A percentile compares a stretch with the other conserved stretches of the same genome.
phyloP scores from a whole-genome alignment of 2,113 vertebrate species.

The Gopherus flavomarginatus region DNA sequence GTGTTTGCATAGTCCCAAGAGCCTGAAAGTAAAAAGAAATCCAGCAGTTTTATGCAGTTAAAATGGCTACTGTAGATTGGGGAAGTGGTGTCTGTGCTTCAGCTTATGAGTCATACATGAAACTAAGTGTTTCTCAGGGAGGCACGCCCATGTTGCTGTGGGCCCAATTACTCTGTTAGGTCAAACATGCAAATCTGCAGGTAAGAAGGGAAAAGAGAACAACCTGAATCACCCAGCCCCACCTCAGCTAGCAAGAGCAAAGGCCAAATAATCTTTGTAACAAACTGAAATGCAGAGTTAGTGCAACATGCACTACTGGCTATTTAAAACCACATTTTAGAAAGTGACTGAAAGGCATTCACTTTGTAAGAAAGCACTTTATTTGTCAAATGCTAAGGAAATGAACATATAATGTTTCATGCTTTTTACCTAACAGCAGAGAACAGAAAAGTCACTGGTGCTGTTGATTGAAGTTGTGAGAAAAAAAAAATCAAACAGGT shows the following conservation, averaged over 20 bases:
- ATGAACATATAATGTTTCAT: neutral
- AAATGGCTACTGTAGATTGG: slow-evolving; percentile 83
- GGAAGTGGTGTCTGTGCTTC: slow-evolving; percentile 82
- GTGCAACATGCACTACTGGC: neutral
- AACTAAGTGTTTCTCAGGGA: slow-evolving; percentile 78
- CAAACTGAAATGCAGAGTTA: neutral
- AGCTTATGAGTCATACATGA: slow-evolving; percentile 83
- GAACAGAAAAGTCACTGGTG: neutral
- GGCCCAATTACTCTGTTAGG: slow-evolving; percentile 78
- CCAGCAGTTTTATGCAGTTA: slow-evolving; percentile 75
- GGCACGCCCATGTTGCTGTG: slow-evolving; percentile 80
- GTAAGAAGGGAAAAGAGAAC: slow-evolving; percentile 40
- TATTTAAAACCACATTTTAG: neutral
- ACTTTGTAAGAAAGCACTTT: neutral
- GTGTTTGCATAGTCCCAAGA: slow-evolving; percentile 47
- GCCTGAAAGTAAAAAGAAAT: slow-evolving; percentile 67
- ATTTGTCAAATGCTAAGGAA: neutral
- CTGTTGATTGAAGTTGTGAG: neutral
- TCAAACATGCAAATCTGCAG: slow-evolving; percentile 80
- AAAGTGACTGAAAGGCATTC: neutral
- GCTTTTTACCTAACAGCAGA: neutral
- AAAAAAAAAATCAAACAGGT: neutral
- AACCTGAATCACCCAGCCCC: slow-evolving; percentile 13
- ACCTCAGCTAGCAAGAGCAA: slow-evolving; percentile 36
- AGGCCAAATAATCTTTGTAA: neutral